Base-by-base conservation (phyloP, 2,797 vertebrate genomes). In the Myotis myotis region DNA sequence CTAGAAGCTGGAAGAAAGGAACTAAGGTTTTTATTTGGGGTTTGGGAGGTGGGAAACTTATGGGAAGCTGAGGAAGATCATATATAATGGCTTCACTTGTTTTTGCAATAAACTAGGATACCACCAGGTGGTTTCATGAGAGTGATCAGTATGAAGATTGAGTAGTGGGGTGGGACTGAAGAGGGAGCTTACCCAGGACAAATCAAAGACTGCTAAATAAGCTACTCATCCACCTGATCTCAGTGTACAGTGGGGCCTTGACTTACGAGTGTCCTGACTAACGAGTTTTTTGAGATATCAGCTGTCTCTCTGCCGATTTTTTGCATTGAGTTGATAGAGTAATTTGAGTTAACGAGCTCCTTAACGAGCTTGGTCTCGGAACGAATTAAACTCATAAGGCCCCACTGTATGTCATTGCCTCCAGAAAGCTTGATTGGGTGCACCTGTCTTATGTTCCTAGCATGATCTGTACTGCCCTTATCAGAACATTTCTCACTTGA, bases 1-100 rank as follows among this genome's bases (percentile, higher is more conserved):
- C 62, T 60, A 51, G 33, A 57, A 96, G 47, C 79, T 91, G 28
- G 38, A 88, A 91, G 83, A 87, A 74, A 91, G n/a, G 51, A 93
- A 55, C 33, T 91, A 19, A 81, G n/a, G 16, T 64, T 74, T 95
- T 76, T 85, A 38, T 80, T 92, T 8, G 5, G 33, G 8, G 13
- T 6, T 17, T 57, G 16, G 53, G 25, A 74, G 16, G 2, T 44
- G 41, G 41, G 41, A 44, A 44, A 44, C 41, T 44, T 44, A 44
- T 25, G 8, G 68, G 44, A 85, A 71, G 41, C 57, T 83, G 28
- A 78, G 70, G 38, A 71, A 72, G 55, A 60, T 51, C 47, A 38
- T n/a, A 83, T 92, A 23, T 83, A 75, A 78, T 78, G 75, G n/a
- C n/a, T 76, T 89, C 51, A 62, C 62, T 91, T 86, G 41, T 89